Conservation (phyloP, 2,113 vertebrate genomes). For the Sylvia atricapilla region DNA sequence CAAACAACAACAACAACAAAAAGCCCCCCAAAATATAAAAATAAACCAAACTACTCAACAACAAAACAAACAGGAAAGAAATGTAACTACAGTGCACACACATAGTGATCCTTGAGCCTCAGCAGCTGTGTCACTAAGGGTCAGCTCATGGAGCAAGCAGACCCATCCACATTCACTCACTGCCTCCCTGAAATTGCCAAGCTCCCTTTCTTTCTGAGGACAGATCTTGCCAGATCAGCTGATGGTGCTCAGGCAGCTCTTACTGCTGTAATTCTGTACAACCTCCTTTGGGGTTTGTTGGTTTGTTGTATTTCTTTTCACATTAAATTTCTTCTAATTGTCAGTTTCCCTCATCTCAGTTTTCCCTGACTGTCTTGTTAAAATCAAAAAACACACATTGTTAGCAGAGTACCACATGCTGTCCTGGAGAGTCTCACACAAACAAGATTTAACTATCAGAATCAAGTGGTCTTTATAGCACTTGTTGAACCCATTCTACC, state of each 20-base stretch:
- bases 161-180: not conserved
- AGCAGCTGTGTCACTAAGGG: not conserved
- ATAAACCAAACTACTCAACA: not conserved
- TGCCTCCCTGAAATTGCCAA: not conserved
- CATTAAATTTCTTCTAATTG: not conserved
- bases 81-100: not conserved
- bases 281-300: not conserved
- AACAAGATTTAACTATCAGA: not conserved
- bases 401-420: not conserved
- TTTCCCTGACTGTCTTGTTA: not conserved
- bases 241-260: not conserved
- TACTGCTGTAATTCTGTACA: not conserved
- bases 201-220: not conserved
- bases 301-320: not conserved
- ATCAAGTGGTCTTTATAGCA: not conserved
- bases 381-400: not conserved
- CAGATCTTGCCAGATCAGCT: not conserved
- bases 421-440: not conserved
- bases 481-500: not conserved
- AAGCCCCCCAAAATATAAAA: too few species aligned
- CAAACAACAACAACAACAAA: too few species aligned
- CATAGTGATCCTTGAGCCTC: not conserved
- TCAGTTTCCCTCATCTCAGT: not conserved
- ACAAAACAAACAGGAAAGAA: not conserved
- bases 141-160: not conserved